Conservation (phyloP, 2,888 invertebrate species). For the Amiota minor region DNA sequence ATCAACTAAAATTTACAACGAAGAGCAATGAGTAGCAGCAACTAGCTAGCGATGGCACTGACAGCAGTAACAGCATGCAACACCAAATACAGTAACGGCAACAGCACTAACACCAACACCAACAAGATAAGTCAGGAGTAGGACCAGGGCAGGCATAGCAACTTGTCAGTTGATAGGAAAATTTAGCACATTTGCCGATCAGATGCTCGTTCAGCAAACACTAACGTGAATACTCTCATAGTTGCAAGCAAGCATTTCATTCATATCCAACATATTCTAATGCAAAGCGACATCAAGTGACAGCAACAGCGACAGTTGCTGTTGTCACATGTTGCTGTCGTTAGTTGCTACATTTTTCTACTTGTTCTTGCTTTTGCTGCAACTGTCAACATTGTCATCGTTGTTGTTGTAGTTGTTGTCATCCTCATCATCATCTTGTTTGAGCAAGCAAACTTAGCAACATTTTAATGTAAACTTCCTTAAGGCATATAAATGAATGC, state of each 20-base stretch:
- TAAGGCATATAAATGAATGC: conserved; percentile 30
- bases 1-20: conserved; percentile 13
- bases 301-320: conserved; percentile 68
- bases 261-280: conserved; percentile 65
- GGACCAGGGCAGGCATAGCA: conserved; percentile 47
- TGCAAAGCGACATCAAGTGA: conserved; percentile 66
- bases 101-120: conserved; percentile 34
- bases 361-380: not conserved
- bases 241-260: conserved; percentile 8
- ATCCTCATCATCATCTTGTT: conserved; percentile 9
- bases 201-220: not conserved
- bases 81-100: conserved; percentile 25
- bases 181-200: conserved; percentile 64
- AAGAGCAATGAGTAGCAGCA: not conserved
- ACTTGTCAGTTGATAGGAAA: conserved; percentile 69
- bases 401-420: conserved; percentile 2
- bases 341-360: conserved; percentile 32
- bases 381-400: not conserved
- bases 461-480: conserved; percentile 9
- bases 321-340: conserved; percentile 66
- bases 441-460: conserved; percentile 13
- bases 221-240: not conserved
- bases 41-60: not conserved
- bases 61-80: conserved; percentile 24
- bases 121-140: not conserved